Conservation (phyloP, 2,113 vertebrate species). For the Sphaerodactylus townsendi region DNA sequence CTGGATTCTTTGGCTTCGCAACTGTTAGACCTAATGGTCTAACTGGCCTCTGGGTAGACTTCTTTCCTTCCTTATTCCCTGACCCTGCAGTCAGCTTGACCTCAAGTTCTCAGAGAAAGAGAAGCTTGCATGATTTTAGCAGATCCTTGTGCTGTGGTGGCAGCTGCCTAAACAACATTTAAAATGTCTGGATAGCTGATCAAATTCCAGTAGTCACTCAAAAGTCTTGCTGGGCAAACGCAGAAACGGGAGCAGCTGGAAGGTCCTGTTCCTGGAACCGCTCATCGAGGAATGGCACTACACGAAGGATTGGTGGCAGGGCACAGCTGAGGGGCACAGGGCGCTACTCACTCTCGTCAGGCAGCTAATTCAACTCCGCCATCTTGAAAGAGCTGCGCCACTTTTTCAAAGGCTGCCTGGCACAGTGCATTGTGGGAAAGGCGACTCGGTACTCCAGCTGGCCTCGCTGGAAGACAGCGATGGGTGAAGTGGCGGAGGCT, state of each 20-base stretch:
- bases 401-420: constrained; percentile 95
- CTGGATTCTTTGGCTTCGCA: too few species aligned
- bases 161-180: too few species aligned
- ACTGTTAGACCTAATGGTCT: too few species aligned
- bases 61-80: too few species aligned
- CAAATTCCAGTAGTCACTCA: too few species aligned
- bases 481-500: not conserved
- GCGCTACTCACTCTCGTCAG: constrained; percentile 94
- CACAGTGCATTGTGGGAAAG: constrained; percentile 91
- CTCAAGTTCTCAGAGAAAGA: too few species aligned
- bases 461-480: constrained; percentile 71
- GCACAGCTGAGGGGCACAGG: constrained; percentile 27
- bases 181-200: too few species aligned
- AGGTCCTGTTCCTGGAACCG: not conserved
- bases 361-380: constrained; percentile 97
- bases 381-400: constrained; percentile 99
- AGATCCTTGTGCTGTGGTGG: too few species aligned
- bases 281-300: not conserved
- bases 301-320: not conserved
- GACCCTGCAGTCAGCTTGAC: too few species aligned
- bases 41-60: too few species aligned
- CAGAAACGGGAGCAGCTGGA: not conserved
- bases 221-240: too few species aligned
- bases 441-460: constrained; percentile 70
- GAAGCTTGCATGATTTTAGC: too few species aligned